These are phyloP conservation scores for Fragum whitleyi DNA, from an alignment of 2,888 invertebrate genomes.

Conservation along the genomic window DNA sequence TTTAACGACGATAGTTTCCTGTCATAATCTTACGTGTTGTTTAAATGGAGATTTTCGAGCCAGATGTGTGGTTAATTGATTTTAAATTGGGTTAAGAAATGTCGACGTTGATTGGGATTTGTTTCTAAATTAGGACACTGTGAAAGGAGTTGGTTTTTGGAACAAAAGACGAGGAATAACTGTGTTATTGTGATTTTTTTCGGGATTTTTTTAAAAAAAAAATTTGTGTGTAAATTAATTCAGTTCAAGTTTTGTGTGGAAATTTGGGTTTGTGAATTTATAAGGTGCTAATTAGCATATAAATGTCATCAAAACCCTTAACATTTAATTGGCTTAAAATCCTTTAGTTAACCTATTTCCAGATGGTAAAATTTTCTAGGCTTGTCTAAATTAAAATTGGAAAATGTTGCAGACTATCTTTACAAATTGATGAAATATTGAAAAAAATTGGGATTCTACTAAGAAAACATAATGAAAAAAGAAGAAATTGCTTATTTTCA, in stretches of 20 bases:
- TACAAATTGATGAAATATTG: no score
- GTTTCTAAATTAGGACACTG: not conserved
- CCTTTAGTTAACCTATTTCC: not conserved
- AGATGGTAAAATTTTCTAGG: no score
- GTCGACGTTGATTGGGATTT: not conserved
- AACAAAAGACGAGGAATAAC: not conserved
- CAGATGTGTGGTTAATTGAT: slow-evolving; percentile 20
- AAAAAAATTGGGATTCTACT: not conserved
- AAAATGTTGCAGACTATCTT: no score
- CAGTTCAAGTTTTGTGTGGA: not conserved
- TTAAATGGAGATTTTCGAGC: not conserved
- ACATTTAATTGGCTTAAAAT: not conserved
- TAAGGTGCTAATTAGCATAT: slow-evolving; percentile 5
- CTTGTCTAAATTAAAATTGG: no score
- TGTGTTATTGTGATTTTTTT: slow-evolving; percentile 9
- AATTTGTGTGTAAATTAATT: not conserved
- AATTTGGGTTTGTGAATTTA: slow-evolving; percentile 5
- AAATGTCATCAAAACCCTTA: not conserved
- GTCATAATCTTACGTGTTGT: no score
- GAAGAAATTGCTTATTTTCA: slow-evolving; percentile 1
- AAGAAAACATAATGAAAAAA: slow-evolving; percentile 8
- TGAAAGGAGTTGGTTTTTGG: not conserved
- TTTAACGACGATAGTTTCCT: no score
- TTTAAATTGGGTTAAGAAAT: slow-evolving; percentile 9
- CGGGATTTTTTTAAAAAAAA: not conserved